Percentiles rank a stretch among this genome's conserved stretches.
Conservation (phyloP, 2,888 invertebrate species). For the Pollenia amentaria region DNA sequence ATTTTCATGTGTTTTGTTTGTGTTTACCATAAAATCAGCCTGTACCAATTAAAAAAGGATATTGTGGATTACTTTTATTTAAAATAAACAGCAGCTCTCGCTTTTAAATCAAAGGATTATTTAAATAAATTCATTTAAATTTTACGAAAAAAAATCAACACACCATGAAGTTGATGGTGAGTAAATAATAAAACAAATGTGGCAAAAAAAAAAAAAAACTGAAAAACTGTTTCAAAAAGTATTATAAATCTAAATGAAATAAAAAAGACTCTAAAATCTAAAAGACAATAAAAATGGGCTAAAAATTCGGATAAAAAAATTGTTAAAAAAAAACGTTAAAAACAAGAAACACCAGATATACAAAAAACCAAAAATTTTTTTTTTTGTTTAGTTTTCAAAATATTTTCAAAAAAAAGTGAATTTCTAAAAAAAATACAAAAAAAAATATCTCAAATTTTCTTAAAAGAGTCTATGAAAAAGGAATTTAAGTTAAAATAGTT, state of each 20-base stretch:
- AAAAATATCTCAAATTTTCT: no score
- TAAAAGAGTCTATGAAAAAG: no score
- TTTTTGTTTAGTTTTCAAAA: background rate
- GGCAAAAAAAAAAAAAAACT: background rate
- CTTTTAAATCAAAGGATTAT: slow-evolving; percentile 64
- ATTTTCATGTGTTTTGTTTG: slow-evolving; percentile 65
- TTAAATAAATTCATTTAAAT: slow-evolving; percentile 28
- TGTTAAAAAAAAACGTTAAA: no score
- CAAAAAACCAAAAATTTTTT: background rate
- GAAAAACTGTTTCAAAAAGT: background rate
- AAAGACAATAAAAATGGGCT: no score
- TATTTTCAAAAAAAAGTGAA: background rate
- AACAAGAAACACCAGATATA: no score
- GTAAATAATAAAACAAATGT: slow-evolving; percentile 45
- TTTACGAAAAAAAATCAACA: slow-evolving; percentile 49
- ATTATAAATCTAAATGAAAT: background rate
- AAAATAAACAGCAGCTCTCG: slow-evolving; percentile 49
- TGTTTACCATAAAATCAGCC: slow-evolving; percentile 41
- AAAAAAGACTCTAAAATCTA: background rate
- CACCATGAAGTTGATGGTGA: slow-evolving; percentile 72
- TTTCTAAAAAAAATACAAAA: no score
- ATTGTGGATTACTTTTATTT: slow-evolving; percentile 62
- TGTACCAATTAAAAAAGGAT: slow-evolving; percentile 68
- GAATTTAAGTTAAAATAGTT: no score
- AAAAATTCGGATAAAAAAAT: no score